phyloP scores from a whole-genome alignment of 1,140 invertebrate genomes.

The Probaryconus sp. region DNA sequence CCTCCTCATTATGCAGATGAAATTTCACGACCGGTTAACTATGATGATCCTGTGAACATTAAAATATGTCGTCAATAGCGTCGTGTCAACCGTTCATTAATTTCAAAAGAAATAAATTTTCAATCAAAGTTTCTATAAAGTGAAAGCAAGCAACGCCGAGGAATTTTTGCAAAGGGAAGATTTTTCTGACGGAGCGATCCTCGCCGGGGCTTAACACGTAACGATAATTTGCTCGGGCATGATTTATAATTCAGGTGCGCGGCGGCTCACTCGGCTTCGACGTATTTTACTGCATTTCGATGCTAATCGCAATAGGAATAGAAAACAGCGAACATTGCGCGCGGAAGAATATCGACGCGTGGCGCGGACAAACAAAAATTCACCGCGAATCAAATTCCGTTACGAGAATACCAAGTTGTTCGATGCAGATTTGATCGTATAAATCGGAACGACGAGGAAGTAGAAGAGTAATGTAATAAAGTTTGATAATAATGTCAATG shows the following conservation, averaged over 20 bases:
- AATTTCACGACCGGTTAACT: conserved; percentile 22
- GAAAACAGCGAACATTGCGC: conserved; percentile 15
- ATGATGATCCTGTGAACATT: conserved; percentile 22
- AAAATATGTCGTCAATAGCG: conserved; percentile 23
- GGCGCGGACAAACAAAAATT: background rate
- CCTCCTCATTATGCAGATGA: conserved; percentile 11
- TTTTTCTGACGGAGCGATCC: conserved; percentile 26
- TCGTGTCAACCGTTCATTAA: conserved; percentile 41
- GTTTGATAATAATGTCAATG: conserved; percentile 38
- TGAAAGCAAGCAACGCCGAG: conserved; percentile 22
- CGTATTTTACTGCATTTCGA: conserved; percentile 27
- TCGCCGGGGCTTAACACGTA: conserved; percentile 20
- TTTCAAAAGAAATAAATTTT: conserved; percentile 49
- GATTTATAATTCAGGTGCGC: conserved; percentile 51
- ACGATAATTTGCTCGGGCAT: conserved; percentile 44
- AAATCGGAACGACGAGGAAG: conserved; percentile 20
- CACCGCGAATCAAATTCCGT: background rate
- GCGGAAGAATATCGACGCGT: conserved; percentile 30
- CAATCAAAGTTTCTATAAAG: conserved; percentile 53
- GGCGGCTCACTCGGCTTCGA: conserved; percentile 8
- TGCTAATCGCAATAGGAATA: conserved; percentile 30
- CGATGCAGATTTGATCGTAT: conserved; percentile 18
- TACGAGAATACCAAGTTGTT: background rate
- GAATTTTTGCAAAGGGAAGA: conserved; percentile 12
- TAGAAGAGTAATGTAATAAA: conserved; percentile 4